Base-by-base conservation (phyloP, 2,888 invertebrate species). In the Spodoptera picta region DNA sequence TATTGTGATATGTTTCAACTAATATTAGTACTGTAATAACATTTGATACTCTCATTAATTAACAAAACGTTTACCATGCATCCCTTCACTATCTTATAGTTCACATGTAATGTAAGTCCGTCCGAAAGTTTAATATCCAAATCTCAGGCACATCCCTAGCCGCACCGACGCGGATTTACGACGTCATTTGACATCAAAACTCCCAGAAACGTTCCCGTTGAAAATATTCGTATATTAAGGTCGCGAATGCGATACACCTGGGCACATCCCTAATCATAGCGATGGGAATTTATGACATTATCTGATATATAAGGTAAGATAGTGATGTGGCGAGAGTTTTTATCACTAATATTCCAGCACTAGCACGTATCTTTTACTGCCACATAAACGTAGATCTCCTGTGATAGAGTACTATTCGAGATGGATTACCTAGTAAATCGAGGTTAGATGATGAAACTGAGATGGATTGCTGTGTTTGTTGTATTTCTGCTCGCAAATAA, bases 271-370 rank as follows among this genome's bases (percentile, higher is more conserved):
- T 73, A 73, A 65, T 65, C 62, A 48, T 53, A 51, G 42, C 45
- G 23, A 23, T 31, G 42, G 12, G 46, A 63, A 68, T 75, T 75
- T 77, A 72, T 70, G 69, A 54, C 63, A 65, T 67, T 68, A 69
- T 65, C 42, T 60, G 63, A 70, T 63, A 52, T 64, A 65, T 43
- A 60, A 53, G 60, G 47, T 36, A 44, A 47, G 64, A 62, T 64
- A 59, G 75, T 59, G 59, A 71, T 50, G 63, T 60, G 61, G 27
- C n/a, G 58, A 69, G 74, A 58, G 51, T 71, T 77, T 77, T 77
- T 77, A 75, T 79, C 46, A 54, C 59, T 66, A 65, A 77, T 64
- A 65, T 56, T 36, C 51, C 57, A 48, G 27, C 47, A 49, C 53
- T 68, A 54, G 65, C 65, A 53, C 46, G 59, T 65, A 61, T 67